Evolutionary conservation across 2,797 vertebrate species (phyloP).

Genomic region (Etheostoma nigrum): DNA sequence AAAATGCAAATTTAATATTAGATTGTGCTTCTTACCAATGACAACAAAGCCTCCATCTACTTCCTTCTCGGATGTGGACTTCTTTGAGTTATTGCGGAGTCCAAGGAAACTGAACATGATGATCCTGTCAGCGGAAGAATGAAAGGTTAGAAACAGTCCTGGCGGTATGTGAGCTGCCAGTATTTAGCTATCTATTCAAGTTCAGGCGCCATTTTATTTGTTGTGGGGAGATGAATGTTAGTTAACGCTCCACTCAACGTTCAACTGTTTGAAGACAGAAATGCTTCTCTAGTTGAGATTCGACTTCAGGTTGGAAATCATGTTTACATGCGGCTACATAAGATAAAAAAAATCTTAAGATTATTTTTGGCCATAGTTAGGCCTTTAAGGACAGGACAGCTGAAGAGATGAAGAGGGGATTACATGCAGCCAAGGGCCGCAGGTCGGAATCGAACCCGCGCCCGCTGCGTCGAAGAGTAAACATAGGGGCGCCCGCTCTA

Average conservation of each 20-base stretch:
- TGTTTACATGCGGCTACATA: not conserved
- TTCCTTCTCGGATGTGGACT: slow-evolving; percentile 86
- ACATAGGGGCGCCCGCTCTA: too few species aligned
- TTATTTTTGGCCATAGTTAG: too few species aligned
- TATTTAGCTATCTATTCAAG: not conserved
- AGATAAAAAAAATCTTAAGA: not conserved
- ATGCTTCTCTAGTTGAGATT: not conserved
- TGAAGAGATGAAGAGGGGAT: too few species aligned
- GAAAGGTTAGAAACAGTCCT: not conserved
- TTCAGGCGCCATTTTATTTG: not conserved
- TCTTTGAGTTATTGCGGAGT: slow-evolving; percentile 91
- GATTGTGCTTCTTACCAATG: slow-evolving; percentile 86
- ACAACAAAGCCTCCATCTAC: slow-evolving; percentile 93
- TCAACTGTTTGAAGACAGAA: not conserved
- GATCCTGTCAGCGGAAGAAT: slow-evolving; percentile 13
- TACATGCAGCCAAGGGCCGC: too few species aligned
- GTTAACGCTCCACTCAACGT: not conserved
- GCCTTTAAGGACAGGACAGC: too few species aligned
- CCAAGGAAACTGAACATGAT: slow-evolving; percentile 92
- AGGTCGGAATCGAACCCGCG: too few species aligned
- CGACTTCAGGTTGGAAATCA: not conserved
- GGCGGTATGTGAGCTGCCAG: not conserved
- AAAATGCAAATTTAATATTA: not conserved
- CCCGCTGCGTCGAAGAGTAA: too few species aligned
- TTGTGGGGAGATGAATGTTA: not conserved